Base-by-base conservation (phyloP, 1,140 invertebrate genomes). In the Asobara japonica region DNA sequence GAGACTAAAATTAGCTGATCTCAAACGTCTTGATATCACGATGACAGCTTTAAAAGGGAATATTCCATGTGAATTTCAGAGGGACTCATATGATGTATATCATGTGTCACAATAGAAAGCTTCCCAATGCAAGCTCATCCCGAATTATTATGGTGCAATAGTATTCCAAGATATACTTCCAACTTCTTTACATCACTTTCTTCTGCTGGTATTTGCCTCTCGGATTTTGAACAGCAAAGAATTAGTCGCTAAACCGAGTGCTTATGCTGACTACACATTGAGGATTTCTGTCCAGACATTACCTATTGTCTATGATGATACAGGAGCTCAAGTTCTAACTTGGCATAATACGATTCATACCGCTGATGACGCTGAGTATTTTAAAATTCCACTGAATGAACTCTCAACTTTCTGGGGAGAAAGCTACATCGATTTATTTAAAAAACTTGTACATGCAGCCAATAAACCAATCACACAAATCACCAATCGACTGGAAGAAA, bases 31-130 rank as follows among this genome's bases (percentile, higher is more conserved):
- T 25, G 27, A 31, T 66, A 27, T 10, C 2, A 70, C 27, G 66
- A 51, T 74, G 48, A 18, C 64, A 13, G 20, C 2, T n/a, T 45
- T 68, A 29, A 45, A 41, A 69, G 3, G 25, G 6, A 66, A 69
- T 65, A 45, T 75, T 65, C 74, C 71, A 36, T 30, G 27, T 4
- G 70, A 75, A 48, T 72, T 72, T 69, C 70, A 75, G 18, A 11
- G 66, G 11, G 69, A 75, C 33, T 27, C 45, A 56, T 69, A 64
- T 25, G 61, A 75, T 30, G 65, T 69, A 29, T 2, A 48, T 16
- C 13, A 65, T 8, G 25, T 75, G 25, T 61, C 70, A 30, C 51
- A 51, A 20, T 75, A 67, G 74, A 72, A 75, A 61, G 74, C 71
- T 8, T 62, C 65, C 6, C 71, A 73, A 29, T 73, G 62, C n/a